Percentiles rank a stretch among this genome's conserved stretches.
Evolutionary conservation across 2,113 vertebrate genomes (phyloP).

Genomic region (Gorsachius goisagi): DNA sequence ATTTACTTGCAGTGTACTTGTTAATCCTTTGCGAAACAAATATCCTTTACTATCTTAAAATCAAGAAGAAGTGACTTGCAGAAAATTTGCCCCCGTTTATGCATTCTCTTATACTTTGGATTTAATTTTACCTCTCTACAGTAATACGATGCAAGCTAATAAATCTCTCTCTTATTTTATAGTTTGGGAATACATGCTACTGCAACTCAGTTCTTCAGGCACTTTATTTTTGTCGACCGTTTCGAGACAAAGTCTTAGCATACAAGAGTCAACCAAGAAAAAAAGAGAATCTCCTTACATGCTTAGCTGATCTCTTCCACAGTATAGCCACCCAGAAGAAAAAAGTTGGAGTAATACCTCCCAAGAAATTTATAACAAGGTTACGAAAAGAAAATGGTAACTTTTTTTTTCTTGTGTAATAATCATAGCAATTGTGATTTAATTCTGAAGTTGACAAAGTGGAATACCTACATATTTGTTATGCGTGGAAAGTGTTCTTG

Average conservation of each 20-base stretch:
- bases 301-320: constrained; percentile 84
- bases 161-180: constrained; percentile 43
- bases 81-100: background rate
- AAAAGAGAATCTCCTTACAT: constrained; percentile 83
- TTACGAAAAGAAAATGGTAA: constrained; percentile 85
- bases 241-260: constrained; percentile 84
- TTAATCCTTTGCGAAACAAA: background rate
- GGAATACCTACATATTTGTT: background rate
- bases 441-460: background rate
- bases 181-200: constrained; percentile 98
- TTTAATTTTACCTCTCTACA: background rate
- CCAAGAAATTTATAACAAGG: constrained; percentile 86
- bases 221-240: constrained; percentile 89
- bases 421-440: background rate
- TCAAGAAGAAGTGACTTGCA: background rate
- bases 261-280: constrained; percentile 84
- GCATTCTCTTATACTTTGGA: background rate
- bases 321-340: constrained; percentile 87
- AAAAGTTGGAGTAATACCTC: constrained; percentile 85
- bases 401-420: background rate
- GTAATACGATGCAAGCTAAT: constrained; percentile 14
- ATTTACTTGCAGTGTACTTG: background rate
- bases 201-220: constrained; percentile 97
- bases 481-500: background rate
- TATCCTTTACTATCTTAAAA: background rate